A percentile compares a stretch with the other conserved stretches of the same genome.
Conservation (phyloP, 1,140 invertebrate species). For the Leptinotarsa undecemlineata region DNA sequence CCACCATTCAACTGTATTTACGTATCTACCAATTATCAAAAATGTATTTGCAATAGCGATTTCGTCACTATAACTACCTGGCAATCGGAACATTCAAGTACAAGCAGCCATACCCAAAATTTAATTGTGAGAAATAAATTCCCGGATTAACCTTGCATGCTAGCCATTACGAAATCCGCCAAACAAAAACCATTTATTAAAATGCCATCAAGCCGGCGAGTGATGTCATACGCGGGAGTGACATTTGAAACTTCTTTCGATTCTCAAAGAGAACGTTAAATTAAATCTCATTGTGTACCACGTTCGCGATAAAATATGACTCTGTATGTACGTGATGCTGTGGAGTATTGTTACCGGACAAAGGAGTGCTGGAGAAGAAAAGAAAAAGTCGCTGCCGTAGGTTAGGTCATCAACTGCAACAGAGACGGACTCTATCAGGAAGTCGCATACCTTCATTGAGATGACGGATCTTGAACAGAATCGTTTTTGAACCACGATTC, state of each 20-base stretch:
- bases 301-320: conserved; percentile 7
- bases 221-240: conserved; percentile 20
- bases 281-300: conserved; percentile 11
- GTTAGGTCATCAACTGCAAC: conserved; percentile 3
- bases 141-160: conserved; percentile 2
- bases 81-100: neutral
- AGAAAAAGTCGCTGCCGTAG: conserved; percentile 11
- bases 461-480: no score
- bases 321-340: neutral
- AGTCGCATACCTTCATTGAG: neutral
- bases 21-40: no score
- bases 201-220: conserved; percentile 4
- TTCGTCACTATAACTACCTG: no score
- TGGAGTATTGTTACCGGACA: conserved; percentile 1
- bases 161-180: conserved; percentile 2
- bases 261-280: conserved; percentile 12
- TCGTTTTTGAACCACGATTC: no score
- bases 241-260: conserved; percentile 18
- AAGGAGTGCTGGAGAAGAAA: neutral
- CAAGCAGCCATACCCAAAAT: neutral
- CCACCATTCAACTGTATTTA: no score
- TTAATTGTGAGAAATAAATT: neutral
- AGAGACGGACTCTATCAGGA: neutral
- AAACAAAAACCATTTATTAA: conserved; percentile 14
- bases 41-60: no score